A percentile compares a stretch with the other conserved stretches of the same genome.
Evolutionary conservation across 2,113 vertebrate species (phyloP).

Genomic region (Sander vitreus): DNA sequence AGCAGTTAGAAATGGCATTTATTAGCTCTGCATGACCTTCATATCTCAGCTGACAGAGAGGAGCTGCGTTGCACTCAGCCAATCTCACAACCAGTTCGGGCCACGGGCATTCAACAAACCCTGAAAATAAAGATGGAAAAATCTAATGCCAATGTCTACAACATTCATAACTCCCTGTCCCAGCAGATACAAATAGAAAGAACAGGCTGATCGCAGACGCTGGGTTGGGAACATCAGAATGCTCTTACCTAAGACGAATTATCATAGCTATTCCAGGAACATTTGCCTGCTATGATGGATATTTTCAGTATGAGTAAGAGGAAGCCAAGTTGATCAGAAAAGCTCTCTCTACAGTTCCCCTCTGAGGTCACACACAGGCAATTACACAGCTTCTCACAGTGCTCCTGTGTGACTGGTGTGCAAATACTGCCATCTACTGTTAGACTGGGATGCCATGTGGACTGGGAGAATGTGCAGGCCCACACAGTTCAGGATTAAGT

Average conservation of each 20-base stretch:
- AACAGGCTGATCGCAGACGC: slow-evolving; percentile 58
- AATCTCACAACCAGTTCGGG: not conserved
- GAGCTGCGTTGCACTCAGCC: not conserved
- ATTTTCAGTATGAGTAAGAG: slow-evolving; percentile 66
- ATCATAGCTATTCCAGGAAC: slow-evolving; percentile 56
- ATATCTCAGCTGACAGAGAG: not conserved
- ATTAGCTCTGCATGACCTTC: slow-evolving; percentile 58
- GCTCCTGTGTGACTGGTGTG: slow-evolving; percentile 26
- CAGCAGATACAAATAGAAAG: slow-evolving; percentile 61
- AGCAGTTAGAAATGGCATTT: slow-evolving; percentile 36
- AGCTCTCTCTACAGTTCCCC: slow-evolving; percentile 67
- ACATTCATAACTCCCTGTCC: slow-evolving; percentile 63
- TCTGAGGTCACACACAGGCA: slow-evolving; percentile 66
- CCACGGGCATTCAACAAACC: slow-evolving; percentile 6
- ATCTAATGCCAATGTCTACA: slow-evolving; percentile 43
- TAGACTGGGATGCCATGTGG: not conserved
- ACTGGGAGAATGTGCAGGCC: not conserved
- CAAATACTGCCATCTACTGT: slow-evolving; percentile 80
- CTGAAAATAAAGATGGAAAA: slow-evolving; percentile 54
- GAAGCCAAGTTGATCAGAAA: slow-evolving; percentile 74
- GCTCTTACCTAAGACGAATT: slow-evolving; percentile 71
- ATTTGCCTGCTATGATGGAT: slow-evolving; percentile 69
- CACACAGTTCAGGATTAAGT: slow-evolving; percentile 33
- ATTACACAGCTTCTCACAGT: slow-evolving; percentile 44
- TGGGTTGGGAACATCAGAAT: slow-evolving; percentile 59